Evolutionary conservation across 2,113 vertebrate genomes (phyloP).

Genomic region (Alces alces): DNA sequence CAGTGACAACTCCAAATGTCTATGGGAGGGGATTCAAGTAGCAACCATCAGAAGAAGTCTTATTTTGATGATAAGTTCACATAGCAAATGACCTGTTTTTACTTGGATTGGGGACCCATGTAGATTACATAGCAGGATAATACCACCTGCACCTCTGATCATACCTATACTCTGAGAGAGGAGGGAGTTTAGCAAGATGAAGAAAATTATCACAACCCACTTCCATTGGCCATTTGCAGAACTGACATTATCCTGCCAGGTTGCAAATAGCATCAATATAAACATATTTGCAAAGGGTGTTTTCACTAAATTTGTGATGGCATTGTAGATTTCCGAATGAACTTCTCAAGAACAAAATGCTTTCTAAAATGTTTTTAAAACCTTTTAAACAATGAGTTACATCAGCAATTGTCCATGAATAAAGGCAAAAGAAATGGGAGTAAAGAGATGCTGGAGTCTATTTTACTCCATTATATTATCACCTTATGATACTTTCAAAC

Average conservation of each 20-base stretch:
- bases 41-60: background rate
- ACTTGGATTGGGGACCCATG: background rate
- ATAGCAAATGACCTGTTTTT: background rate
- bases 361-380: background rate
- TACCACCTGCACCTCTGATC: background rate
- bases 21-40: background rate
- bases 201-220: background rate
- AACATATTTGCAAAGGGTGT: background rate
- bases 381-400: background rate
- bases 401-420: background rate
- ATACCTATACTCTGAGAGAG: background rate
- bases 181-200: background rate
- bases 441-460: background rate
- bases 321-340: background rate
- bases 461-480: background rate
- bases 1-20: background rate
- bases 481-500: background rate
- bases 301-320: background rate
- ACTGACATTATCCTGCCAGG: background rate
- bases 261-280: background rate
- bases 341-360: background rate
- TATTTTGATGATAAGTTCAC: background rate
- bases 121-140: background rate
- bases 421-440: background rate
- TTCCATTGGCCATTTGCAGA: background rate